phyloP scores from a whole-genome alignment of 2,888 invertebrate species.

The Lasiommata megera region DNA sequence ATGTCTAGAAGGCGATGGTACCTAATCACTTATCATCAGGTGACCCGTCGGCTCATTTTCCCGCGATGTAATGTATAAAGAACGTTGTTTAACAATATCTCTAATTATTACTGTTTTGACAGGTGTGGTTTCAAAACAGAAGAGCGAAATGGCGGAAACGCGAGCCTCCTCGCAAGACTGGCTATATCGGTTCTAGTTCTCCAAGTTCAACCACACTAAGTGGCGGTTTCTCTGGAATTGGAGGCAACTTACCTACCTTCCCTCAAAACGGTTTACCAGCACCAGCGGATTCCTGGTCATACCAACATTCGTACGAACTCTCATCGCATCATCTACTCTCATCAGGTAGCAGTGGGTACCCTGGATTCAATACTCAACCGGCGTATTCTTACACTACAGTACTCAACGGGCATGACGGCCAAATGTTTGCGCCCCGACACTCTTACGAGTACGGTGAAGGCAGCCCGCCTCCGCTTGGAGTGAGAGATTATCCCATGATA shows the following conservation, averaged over 20 bases:
- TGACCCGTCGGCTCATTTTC: too few relatives aligned
- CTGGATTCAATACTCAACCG: slow-evolving; percentile 83
- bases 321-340: slow-evolving; percentile 89
- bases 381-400: slow-evolving; percentile 85
- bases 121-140: slow-evolving; percentile 94
- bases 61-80: too few relatives aligned
- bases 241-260: slow-evolving; percentile 75
- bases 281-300: slow-evolving; percentile 90
- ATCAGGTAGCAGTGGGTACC: slow-evolving; percentile 84
- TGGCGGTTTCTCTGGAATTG: slow-evolving; percentile 80
- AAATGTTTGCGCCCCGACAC: slow-evolving; percentile 86
- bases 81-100: not conserved
- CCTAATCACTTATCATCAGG: too few relatives aligned
- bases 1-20: too few relatives aligned
- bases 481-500: slow-evolving; percentile 85
- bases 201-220: slow-evolving; percentile 85
- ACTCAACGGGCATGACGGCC: slow-evolving; percentile 87
- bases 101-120: slow-evolving; percentile 21
- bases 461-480: slow-evolving; percentile 83
- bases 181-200: slow-evolving; percentile 86
- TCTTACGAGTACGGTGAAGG: slow-evolving; percentile 81
- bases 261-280: slow-evolving; percentile 83
- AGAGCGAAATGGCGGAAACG: slow-evolving; percentile 97
- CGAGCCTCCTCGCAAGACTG: slow-evolving; percentile 95
- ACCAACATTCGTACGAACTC: slow-evolving; percentile 89